Evolutionary conservation across 2,888 invertebrate species (phyloP).

Genomic region (Branchinecta sandiegonensis): DNA sequence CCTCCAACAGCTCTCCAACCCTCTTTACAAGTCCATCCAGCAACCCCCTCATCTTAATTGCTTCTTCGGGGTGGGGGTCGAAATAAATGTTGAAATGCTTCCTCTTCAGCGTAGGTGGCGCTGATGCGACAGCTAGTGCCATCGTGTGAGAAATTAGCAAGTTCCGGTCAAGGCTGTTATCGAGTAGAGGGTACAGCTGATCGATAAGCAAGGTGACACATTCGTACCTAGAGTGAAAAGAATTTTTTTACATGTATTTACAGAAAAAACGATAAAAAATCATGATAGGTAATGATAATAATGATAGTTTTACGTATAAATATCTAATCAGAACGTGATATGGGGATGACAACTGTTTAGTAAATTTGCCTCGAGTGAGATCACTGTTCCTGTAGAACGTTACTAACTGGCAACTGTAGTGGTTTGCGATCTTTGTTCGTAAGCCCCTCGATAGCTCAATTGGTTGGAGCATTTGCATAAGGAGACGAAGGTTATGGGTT

Average conservation of each 20-base stretch:
- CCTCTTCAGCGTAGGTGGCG: constrained; percentile 22
- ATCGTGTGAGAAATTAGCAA: constrained; percentile 32
- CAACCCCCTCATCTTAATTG: constrained; percentile 52
- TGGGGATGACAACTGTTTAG: too few species aligned
- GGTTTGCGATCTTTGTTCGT: too few species aligned
- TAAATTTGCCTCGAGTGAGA: too few species aligned
- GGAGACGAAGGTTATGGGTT: neutral
- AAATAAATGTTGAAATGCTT: constrained; percentile 54
- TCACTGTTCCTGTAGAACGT: too few species aligned
- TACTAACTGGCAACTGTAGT: too few species aligned
- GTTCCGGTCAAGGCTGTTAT: constrained; percentile 41
- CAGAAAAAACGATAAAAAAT: neutral
- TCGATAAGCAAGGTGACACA: constrained; percentile 44
- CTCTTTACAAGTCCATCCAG: constrained; percentile 48
- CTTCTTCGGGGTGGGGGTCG: constrained; percentile 63
- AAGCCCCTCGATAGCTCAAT: too few species aligned
- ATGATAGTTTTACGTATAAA: too few species aligned
- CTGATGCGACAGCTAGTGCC: constrained; percentile 17
- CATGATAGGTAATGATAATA: too few species aligned
- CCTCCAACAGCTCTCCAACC: constrained; percentile 47
- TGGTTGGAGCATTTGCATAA: neutral
- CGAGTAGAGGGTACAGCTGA: constrained; percentile 40
- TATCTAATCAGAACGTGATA: too few species aligned
- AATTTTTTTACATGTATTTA: constrained; percentile 31
- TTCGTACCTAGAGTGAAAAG: constrained; percentile 37